Percentiles rank a stretch among this genome's conserved stretches.
phyloP scores from a whole-genome alignment of 2,888 invertebrate genomes.

The Patella depressa region DNA sequence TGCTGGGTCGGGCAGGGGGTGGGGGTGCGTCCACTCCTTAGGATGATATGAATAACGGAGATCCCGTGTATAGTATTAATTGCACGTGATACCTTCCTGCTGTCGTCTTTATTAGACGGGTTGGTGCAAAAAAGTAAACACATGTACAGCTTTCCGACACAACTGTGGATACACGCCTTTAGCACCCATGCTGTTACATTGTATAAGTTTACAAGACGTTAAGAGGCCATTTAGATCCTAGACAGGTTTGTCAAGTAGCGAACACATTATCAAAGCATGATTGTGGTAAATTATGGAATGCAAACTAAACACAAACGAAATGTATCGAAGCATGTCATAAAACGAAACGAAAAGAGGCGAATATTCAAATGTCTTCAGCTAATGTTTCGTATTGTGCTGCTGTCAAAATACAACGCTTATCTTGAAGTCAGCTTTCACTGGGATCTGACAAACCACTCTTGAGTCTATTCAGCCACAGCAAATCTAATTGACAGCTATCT shows the following conservation, averaged over 20 bases:
- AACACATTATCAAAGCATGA: neutral
- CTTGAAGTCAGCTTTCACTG: slow-evolving; percentile 4
- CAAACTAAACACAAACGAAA: neutral
- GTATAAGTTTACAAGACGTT: too few relatives aligned
- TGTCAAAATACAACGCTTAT: neutral
- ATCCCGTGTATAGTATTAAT: too few relatives aligned
- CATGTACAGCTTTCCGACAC: too few relatives aligned
- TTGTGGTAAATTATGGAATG: slow-evolving; percentile 6
- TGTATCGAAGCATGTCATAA: slow-evolving; percentile 8
- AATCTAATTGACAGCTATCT: neutral
- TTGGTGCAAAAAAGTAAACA: too few relatives aligned
- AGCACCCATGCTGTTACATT: too few relatives aligned
- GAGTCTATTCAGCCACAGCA: neutral
- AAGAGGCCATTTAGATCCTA: neutral
- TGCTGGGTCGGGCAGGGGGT: too few relatives aligned
- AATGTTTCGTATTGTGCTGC: too few relatives aligned
- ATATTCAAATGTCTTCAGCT: neutral
- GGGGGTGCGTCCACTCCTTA: too few relatives aligned
- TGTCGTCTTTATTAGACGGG: too few relatives aligned
- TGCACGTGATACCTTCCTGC: too few relatives aligned
- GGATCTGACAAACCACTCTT: neutral
- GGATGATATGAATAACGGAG: too few relatives aligned
- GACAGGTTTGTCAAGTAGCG: neutral
- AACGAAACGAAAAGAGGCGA: neutral
- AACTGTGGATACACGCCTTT: too few relatives aligned